Conservation (phyloP, 2,797 vertebrate genomes). For the Thripadectes ignobilis region DNA sequence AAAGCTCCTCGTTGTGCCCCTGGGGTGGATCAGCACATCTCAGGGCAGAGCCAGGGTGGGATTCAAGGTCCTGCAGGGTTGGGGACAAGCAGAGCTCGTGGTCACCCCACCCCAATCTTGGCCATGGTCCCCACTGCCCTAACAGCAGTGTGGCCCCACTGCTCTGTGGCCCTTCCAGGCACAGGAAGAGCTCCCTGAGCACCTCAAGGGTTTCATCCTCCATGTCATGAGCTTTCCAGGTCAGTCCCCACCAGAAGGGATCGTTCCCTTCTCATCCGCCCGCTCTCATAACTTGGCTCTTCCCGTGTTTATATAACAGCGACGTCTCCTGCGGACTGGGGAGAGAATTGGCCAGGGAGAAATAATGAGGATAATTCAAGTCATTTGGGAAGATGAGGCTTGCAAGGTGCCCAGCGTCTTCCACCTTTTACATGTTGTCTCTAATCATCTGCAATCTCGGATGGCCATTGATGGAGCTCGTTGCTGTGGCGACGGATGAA, state of each 20-base stretch:
- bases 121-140: background rate
- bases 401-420: constrained; percentile 36
- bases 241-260: background rate
- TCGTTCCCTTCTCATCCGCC: background rate
- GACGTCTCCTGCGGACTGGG: background rate
- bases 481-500: constrained; percentile 70
- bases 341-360: constrained; percentile 43
- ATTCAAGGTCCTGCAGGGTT: background rate
- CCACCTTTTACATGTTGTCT: constrained; percentile 58
- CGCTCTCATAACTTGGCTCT: constrained; percentile 20
- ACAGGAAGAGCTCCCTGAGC: fast-evolving
- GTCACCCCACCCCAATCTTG: background rate
- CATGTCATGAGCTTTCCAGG: constrained; percentile 45
- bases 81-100: background rate
- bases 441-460: constrained; percentile 67
- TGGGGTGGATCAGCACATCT: fast-evolving
- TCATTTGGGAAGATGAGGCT: constrained; percentile 66
- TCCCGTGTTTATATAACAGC: constrained; percentile 62
- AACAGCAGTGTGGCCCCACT: fast-evolving
- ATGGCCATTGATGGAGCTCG: constrained; percentile 65
- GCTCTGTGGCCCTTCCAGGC: fast-evolving
- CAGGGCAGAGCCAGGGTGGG: background rate
- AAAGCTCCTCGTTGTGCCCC: fast-evolving
- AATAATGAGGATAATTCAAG: constrained; percentile 73
- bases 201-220: background rate